phyloP scores from a whole-genome alignment of 2,797 vertebrate species.

The Pogonophryne albipinna region DNA sequence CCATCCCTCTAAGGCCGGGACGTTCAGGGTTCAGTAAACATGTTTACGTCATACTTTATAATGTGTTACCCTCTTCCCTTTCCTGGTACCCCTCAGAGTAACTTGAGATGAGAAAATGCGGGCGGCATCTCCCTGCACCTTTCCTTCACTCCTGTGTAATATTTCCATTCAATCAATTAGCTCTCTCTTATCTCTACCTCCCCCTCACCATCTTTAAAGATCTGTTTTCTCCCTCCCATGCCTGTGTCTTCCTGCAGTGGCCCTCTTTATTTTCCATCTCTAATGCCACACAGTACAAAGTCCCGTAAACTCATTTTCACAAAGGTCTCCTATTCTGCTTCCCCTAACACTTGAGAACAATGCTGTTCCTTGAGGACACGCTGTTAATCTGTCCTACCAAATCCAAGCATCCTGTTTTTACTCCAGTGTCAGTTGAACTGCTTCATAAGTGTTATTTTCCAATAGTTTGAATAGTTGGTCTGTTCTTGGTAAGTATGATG shows the following conservation, averaged over 20 bases:
- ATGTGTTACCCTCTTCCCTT: conserved; percentile 32
- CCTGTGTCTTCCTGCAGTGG: conserved; percentile 22
- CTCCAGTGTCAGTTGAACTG: conserved; percentile 29
- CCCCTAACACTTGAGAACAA: conserved; percentile 27
- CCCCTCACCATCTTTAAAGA: conserved; percentile 12
- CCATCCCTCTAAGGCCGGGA: conserved; percentile 35
- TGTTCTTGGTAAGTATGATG: conserved; percentile 4
- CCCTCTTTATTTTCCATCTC: conserved; percentile 32
- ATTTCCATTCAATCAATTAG: conserved; percentile 20
- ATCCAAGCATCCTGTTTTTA: conserved; percentile 28
- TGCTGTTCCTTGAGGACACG: conserved; percentile 29
- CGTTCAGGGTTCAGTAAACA: conserved; percentile 65
- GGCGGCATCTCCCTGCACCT: not conserved
- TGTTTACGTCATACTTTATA: conserved; percentile 46
- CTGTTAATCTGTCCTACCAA: conserved; percentile 29
- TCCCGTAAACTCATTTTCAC: conserved; percentile 56
- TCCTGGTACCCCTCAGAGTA: conserved; percentile 27
- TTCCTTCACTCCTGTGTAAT: conserved; percentile 13
- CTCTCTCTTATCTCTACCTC: conserved; percentile 35
- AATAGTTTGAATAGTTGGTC: conserved; percentile 6
- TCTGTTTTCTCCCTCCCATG: conserved; percentile 8
- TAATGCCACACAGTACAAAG: conserved; percentile 42
- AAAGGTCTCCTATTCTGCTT: conserved; percentile 3
- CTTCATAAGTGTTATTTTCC: conserved; percentile 7
- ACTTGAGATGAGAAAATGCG: conserved; percentile 41